These are phyloP conservation scores for Tenebrosternarchus preto DNA, from an alignment of 2,113 vertebrate species.

Conservation along the genomic window DNA sequence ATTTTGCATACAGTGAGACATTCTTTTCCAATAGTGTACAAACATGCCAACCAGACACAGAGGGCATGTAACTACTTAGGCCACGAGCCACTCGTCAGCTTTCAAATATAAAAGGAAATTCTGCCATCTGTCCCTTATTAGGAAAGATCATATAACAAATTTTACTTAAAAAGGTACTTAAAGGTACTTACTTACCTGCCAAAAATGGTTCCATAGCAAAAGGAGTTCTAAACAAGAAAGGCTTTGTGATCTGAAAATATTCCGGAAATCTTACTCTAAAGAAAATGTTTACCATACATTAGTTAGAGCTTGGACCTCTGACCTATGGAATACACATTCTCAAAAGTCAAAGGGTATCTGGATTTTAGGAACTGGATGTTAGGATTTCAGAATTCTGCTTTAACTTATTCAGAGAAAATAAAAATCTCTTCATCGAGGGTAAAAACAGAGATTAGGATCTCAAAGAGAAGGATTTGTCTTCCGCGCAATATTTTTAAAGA, in stretches of 20 bases:
- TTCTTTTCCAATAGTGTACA: constrained; percentile 2
- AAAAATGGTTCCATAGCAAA: constrained; percentile 2
- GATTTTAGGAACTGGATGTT: constrained; percentile 30
- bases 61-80: background rate
- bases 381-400: background rate
- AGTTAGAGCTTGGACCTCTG: background rate
- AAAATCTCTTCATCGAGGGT: background rate
- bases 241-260: background rate
- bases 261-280: constrained; percentile 30
- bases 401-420: background rate
- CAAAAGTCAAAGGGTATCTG: constrained; percentile 5
- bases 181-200: background rate
- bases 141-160: background rate
- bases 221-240: constrained; percentile 17
- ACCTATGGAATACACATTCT: background rate
- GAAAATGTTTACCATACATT: constrained; percentile 8
- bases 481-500: background rate
- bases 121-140: background rate
- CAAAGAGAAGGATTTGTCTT: background rate
- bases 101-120: background rate
- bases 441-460: background rate
- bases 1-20: background rate
- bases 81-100: background rate
- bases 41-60: background rate
- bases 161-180: too few species aligned